Evolutionary conservation across 2,888 invertebrate genomes (phyloP).

Genomic region (Hypomecis atomaria): DNA sequence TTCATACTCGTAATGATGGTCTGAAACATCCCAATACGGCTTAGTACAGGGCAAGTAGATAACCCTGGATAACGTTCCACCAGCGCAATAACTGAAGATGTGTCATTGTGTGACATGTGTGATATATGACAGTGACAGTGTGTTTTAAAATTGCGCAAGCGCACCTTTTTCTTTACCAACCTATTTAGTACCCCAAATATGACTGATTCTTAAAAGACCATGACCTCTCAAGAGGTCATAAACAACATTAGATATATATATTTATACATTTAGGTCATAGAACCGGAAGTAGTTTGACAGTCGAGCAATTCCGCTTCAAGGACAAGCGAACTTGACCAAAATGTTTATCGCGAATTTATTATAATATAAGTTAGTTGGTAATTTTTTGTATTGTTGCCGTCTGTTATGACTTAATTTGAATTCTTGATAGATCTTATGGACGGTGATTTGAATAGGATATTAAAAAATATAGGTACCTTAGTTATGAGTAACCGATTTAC

Average conservation of each 20-base stretch:
- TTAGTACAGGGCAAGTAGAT: too few relatives aligned
- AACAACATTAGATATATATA: background rate
- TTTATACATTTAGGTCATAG: constrained; percentile 23
- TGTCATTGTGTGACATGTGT: too few relatives aligned
- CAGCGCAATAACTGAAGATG: too few relatives aligned
- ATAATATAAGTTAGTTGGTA: constrained; percentile 11
- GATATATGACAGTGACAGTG: too few relatives aligned
- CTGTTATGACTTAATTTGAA: constrained; percentile 16
- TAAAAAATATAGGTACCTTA: background rate
- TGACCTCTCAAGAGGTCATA: constrained; percentile 11
- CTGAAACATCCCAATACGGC: too few relatives aligned
- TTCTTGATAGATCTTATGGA: constrained; percentile 1
- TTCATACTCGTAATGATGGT: too few relatives aligned
- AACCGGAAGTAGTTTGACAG: constrained; percentile 21
- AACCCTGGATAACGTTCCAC: too few relatives aligned
- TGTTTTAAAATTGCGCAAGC: too few relatives aligned
- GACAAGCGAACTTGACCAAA: constrained; percentile 16
- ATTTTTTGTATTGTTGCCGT: constrained; percentile 9
- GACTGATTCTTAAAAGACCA: background rate
- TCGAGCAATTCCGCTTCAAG: constrained; percentile 5
- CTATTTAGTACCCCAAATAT: constrained; percentile 1
- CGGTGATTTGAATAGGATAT: constrained; percentile 7
- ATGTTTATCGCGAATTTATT: constrained; percentile 25
- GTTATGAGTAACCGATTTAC: too few relatives aligned
- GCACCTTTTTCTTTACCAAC: background rate